Base-by-base conservation (phyloP, 2,113 vertebrate genomes). In the Sitta europaea region DNA sequence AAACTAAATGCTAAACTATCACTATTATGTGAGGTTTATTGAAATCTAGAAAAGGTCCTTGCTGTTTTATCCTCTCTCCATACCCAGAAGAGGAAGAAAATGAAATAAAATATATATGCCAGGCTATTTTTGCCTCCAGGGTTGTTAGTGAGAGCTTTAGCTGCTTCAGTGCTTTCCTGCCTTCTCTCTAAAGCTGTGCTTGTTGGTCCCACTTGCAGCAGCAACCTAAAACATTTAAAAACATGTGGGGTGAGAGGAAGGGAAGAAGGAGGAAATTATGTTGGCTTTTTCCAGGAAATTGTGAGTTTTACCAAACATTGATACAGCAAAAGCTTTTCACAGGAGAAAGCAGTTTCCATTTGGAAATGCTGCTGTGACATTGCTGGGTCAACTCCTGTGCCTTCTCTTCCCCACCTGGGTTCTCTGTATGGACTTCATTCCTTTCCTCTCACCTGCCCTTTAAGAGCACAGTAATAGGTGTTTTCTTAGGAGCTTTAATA, bases 371-470 rank as follows among this genome's bases (percentile, higher is more conserved):
- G 38, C 79, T 76, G 33, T 58, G 47, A 11, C 3, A 2, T 25
- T 2, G 0, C 45, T 73, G 59, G 23, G 36, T 65, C 0, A 0
- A 22, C 9, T 33, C 2, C 4, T 18, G 42, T 63, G 36, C 25
- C 10, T 72, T 40, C 38, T 57, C n/a, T 50, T 85, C 25, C 45
- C 27, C 42, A 9, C 25, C 8, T 6, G 5, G 22, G 8, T 43
- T 92, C 23, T 75, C 40, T 58, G 58, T 16, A 7, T 48, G 19
- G 48, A 14, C 40, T 86, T 68, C 23, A 48, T 90, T 88, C 66
- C 22, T 38, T 36, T 51, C 59, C 22, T 83, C 36, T 58, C 63
- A 57, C 42, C 17, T 78, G 84, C 35, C 58, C 57, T 61, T 90
- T 29, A 54, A 73, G 45, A 86, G 6, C 45, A 28, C 6, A 29